A percentile compares a stretch with the other conserved stretches of the same genome.
Conservation (phyloP, 2,888 invertebrate species). For the Drosophila mayaguana region DNA sequence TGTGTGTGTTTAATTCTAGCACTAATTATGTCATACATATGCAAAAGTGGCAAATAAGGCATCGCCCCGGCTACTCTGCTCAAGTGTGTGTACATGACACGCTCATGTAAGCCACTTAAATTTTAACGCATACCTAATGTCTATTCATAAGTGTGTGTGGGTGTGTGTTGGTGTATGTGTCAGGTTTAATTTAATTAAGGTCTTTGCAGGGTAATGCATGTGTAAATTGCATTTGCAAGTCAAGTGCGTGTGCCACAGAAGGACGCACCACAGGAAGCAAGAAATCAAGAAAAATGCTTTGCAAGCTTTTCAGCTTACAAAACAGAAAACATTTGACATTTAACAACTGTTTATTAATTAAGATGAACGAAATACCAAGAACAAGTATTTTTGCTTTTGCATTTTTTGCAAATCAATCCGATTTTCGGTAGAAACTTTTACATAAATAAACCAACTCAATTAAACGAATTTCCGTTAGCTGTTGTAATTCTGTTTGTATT, state of each 20-base stretch:
- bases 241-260: conserved; percentile 56
- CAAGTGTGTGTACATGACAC: conserved; percentile 68
- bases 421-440: neutral
- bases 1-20: conserved; percentile 66
- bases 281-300: neutral
- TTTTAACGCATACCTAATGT: conserved; percentile 76
- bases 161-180: neutral
- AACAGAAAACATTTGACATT: neutral
- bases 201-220: conserved; percentile 57
- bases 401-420: neutral
- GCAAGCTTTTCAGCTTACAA: neutral
- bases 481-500: neutral
- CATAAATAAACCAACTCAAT: conserved; percentile 5
- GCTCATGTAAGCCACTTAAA: conserved; percentile 76
- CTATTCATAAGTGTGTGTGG: conserved; percentile 64
- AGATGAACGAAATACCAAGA: neutral
- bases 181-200: conserved; percentile 74
- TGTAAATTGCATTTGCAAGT: conserved; percentile 72
- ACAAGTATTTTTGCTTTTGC: neutral
- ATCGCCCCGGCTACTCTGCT: conserved; percentile 27
- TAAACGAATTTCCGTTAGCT: neutral
- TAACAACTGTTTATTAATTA: neutral
- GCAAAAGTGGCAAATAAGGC: conserved; percentile 77
- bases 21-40: conserved; percentile 81
- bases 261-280: conserved; percentile 25